These are phyloP conservation scores for Sinonovacula constricta DNA, from an alignment of 1,140 invertebrate genomes.

Conservation along the genomic window DNA sequence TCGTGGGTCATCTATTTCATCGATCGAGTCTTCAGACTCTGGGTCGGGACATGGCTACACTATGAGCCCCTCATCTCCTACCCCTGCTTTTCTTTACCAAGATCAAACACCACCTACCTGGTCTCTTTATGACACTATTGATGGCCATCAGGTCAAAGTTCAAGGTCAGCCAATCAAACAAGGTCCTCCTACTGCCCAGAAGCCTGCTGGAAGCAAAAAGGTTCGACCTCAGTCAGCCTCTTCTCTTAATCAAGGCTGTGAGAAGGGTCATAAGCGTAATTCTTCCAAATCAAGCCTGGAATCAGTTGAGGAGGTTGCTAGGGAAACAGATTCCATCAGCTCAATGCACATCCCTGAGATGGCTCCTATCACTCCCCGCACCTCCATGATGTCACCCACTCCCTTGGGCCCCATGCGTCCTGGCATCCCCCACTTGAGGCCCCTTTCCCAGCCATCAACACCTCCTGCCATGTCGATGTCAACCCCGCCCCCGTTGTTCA, in stretches of 20 bases:
- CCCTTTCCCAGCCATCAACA: slow-evolving; percentile 7
- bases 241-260: neutral
- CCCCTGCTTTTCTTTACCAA: neutral
- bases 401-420: neutral
- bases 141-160: slow-evolving; percentile 3
- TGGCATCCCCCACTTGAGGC: slow-evolving; percentile 6
- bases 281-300: slow-evolving; percentile 45
- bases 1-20: slow-evolving; percentile 45
- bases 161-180: slow-evolving; percentile 15
- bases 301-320: slow-evolving; percentile 39
- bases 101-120: slow-evolving; percentile 6
- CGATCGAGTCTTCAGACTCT: slow-evolving; percentile 41
- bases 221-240: slow-evolving; percentile 2
- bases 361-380: neutral
- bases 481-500: neutral
- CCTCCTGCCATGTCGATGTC: slow-evolving; percentile 17
- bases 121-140: neutral
- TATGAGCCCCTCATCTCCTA: slow-evolving; percentile 23
- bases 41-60: slow-evolving; percentile 31
- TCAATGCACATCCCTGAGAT: slow-evolving; percentile 6
- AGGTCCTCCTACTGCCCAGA: slow-evolving; percentile 40
- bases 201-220: slow-evolving; percentile 36
- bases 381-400: neutral
- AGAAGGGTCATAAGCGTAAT: slow-evolving; percentile 46
- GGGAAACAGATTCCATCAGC: neutral